Percentiles rank a stretch among this genome's conserved stretches.
These are phyloP conservation scores for Alitta virens DNA, from an alignment of 2,888 invertebrate species.

Conservation along the genomic window DNA sequence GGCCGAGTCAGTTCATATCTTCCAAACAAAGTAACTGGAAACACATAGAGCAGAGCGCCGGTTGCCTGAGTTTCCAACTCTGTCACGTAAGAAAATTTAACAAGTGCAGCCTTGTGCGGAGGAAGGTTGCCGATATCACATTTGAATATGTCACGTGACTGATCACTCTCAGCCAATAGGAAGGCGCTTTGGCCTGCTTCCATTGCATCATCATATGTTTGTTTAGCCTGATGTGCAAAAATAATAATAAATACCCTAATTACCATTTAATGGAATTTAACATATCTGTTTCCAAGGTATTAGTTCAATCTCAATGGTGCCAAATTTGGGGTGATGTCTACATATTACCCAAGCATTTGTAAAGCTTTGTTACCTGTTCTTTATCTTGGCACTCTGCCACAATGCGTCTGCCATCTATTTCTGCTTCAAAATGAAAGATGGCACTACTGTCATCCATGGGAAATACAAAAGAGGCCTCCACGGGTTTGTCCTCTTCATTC, in stretches of 20 bases:
- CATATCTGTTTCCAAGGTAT: background rate
- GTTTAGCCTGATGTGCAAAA: conserved; percentile 28
- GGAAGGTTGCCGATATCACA: conserved; percentile 39
- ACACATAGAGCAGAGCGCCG: conserved; percentile 3
- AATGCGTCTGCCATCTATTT: conserved; percentile 34
- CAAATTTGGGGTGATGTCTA: no score
- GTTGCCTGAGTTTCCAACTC: conserved; percentile 34
- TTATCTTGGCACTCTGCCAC: conserved; percentile 41
- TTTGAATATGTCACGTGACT: conserved; percentile 33
- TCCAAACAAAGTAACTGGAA: background rate
- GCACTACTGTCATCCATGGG: conserved; percentile 39
- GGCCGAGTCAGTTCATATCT: background rate
- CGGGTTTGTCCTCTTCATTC: conserved; percentile 31
- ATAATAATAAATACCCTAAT: background rate
- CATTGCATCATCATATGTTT: conserved; percentile 36
- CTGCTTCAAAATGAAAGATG: conserved; percentile 40
- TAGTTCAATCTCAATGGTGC: background rate
- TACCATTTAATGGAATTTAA: no score
- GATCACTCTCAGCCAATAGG: conserved; percentile 33
- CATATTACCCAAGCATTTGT: no score
- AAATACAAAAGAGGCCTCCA: conserved; percentile 38
- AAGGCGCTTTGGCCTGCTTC: conserved; percentile 33
- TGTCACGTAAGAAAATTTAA: conserved; percentile 33
- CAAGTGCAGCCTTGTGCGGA: conserved; percentile 26
- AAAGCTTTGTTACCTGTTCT: conserved; percentile 37